Evolutionary conservation across 2,888 invertebrate genomes (phyloP).

Genomic region (Pomacea canaliculata): DNA sequence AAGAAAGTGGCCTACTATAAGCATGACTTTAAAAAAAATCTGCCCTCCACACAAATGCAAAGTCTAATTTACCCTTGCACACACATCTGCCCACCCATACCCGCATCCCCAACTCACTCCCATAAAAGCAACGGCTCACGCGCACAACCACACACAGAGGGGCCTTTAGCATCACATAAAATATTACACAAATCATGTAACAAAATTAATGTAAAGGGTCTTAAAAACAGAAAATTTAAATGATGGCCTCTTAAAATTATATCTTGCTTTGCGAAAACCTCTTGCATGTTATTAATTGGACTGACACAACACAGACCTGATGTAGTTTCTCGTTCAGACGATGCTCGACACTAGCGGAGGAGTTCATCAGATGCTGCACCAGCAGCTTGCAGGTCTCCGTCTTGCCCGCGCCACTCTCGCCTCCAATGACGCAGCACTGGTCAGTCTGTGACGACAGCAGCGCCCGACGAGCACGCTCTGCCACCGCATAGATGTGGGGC

Average conservation of each 20-base stretch:
- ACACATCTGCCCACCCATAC: no score
- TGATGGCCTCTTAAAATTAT: no score
- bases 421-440: slow-evolving; percentile 67
- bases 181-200: no score
- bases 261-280: no score
- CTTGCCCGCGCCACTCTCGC: slow-evolving; percentile 67
- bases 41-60: no score
- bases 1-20: no score
- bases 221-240: no score
- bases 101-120: no score
- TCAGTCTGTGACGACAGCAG: slow-evolving; percentile 44
- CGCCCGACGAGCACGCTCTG: slow-evolving; percentile 57
- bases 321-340: slow-evolving; percentile 55
- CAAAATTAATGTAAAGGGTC: no score
- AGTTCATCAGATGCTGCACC: slow-evolving; percentile 53
- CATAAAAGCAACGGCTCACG: not conserved
- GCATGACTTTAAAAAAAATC: no score
- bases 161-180: not conserved
- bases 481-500: slow-evolving; percentile 64
- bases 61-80: no score
- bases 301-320: slow-evolving; percentile 41
- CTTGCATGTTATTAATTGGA: no score
- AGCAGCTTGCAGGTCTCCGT: slow-evolving; percentile 59
- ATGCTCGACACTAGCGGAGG: slow-evolving; percentile 45
- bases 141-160: slow-evolving; percentile 1